Evolutionary conservation across 2,113 vertebrate species (phyloP).

Genomic region (Phyllopteryx taeniolatus): DNA sequence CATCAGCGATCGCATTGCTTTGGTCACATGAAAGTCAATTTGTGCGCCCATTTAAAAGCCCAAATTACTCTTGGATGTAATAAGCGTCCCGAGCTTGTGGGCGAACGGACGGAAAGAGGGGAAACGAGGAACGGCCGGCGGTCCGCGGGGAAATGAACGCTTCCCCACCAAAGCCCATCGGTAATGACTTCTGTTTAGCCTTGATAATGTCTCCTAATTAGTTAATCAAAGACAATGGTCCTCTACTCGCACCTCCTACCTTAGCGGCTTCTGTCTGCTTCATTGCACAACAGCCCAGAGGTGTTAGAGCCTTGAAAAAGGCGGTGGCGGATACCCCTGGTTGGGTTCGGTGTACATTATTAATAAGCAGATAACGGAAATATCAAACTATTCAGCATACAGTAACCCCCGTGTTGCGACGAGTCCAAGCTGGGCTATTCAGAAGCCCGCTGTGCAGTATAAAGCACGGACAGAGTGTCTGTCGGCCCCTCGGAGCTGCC

Average conservation of each 20-base stretch:
- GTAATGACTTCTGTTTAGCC: slow-evolving; percentile 78
- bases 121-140: slow-evolving; percentile 24
- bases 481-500: slow-evolving; percentile 56
- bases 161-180: slow-evolving; percentile 52
- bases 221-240: slow-evolving; percentile 73
- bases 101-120: slow-evolving; percentile 36
- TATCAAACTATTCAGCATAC: slow-evolving; percentile 23
- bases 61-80: slow-evolving; percentile 72
- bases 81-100: slow-evolving; percentile 58
- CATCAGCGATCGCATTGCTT: slow-evolving; percentile 36
- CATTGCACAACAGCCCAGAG: slow-evolving; percentile 51
- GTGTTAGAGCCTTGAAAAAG: slow-evolving; percentile 42
- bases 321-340: slow-evolving; percentile 61
- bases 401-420: background rate
- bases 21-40: slow-evolving; percentile 67
- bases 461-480: slow-evolving; percentile 71
- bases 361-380: slow-evolving; percentile 48
- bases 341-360: slow-evolving; percentile 40
- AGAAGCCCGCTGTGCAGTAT: slow-evolving; percentile 44
- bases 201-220: slow-evolving; percentile 77
- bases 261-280: slow-evolving; percentile 62
- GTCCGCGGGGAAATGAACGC: slow-evolving; percentile 62
- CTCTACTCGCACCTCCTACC: slow-evolving; percentile 57
- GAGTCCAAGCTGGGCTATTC: slow-evolving; percentile 38
- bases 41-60: slow-evolving; percentile 70